Base-by-base conservation (phyloP, 2,888 invertebrate species). In the Lysandra bellargus region DNA sequence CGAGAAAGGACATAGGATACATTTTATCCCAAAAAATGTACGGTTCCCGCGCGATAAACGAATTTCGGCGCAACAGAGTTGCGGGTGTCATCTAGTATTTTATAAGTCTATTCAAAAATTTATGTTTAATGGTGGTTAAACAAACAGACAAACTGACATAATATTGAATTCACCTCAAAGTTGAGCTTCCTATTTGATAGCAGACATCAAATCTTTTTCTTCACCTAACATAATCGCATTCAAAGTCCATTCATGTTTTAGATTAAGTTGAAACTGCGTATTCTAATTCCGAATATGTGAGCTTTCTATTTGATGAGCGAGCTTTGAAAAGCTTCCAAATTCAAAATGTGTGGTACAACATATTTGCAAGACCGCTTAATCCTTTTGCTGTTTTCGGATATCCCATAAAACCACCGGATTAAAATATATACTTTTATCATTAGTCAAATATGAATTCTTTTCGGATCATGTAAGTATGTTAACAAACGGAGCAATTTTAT, bases 281-380 rank as follows among this genome's bases (percentile, higher is more conserved):
- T 79, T 80, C 75, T 80, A 79, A 81, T 80, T 81, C 79, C 74
- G 69, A 73, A 81, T 76, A 82, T 78, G 53, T 73, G 60, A 72
- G 81, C 80, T 81, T 81, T 81, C 80, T 80, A 64, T 78, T 78
- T 80, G 81, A 81, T 81, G 81, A 80, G 80, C 78, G 80, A 74
- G 79, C 77, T 81, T 81, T 82, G 81, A 81, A 81, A 80, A 78
- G 79, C 80, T 64, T 81, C 80, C 82, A 81, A 82, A 74, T 40
- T 60, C 74, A 14, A 76, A 76, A 76, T 76, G 33, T 76, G 53
- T 17, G 76, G 76, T 76, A 33, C 33, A 76, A 76, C 23, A 75
- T 75, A 76, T 76, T 53, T 76, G 40, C 44, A 74, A 74, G 74
- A 44, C 49, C 53, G 30, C 53, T 76, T 53, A 57, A 76, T 76